Percentiles rank a stretch among this genome's conserved stretches.
These are phyloP conservation scores for Echiichthys vipera DNA, from an alignment of 2,797 vertebrate species.

Conservation along the genomic window DNA sequence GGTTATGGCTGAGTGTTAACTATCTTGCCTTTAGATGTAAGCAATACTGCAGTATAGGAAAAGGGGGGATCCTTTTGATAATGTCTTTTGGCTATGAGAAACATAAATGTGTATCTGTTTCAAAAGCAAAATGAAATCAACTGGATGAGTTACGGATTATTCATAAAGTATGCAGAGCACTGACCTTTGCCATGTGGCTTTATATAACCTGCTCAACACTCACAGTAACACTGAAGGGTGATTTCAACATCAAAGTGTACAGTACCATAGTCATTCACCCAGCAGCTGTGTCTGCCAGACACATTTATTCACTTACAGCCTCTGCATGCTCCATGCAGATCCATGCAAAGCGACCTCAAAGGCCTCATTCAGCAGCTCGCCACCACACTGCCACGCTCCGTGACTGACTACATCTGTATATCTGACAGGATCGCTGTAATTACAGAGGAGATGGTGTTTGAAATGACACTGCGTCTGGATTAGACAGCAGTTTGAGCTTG, in stretches of 20 bases:
- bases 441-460: constrained; percentile 59
- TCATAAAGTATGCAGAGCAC: constrained; percentile 22
- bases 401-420: constrained; percentile 49
- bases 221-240: constrained; percentile 10
- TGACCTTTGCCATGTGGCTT: constrained; percentile 37
- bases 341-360: constrained; percentile 49
- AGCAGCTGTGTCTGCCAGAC: constrained; percentile 33
- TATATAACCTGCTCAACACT: constrained; percentile 4
- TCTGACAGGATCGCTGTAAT: constrained; percentile 66
- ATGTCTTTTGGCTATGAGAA: constrained; percentile 2
- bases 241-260: not conserved
- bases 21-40: constrained; percentile 54
- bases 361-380: constrained; percentile 50
- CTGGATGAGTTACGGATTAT: constrained; percentile 4
- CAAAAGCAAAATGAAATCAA: constrained; percentile 18
- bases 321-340: constrained; percentile 44
- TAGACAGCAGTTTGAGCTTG: constrained; percentile 52
- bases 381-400: constrained; percentile 41
- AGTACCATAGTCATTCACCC: constrained; percentile 22
- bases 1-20: constrained; percentile 45
- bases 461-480: constrained; percentile 58
- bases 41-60: constrained; percentile 19
- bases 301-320: constrained; percentile 35
- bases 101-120: constrained; percentile 16
- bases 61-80: no score